Evolutionary conservation across 2,113 vertebrate species (phyloP).

Genomic region (Donacobius atricapilla): DNA sequence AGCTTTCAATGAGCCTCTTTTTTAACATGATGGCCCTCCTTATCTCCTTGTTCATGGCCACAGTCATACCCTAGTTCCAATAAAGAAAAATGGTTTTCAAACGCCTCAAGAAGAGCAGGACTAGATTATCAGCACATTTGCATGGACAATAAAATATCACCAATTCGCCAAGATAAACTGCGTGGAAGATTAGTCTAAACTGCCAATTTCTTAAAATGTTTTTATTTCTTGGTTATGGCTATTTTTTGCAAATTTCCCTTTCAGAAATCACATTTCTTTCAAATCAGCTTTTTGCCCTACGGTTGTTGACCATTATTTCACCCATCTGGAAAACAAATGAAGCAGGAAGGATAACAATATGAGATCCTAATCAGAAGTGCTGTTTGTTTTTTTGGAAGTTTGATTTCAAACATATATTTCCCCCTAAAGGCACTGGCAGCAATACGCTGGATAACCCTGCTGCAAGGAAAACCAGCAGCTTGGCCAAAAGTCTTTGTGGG

Average conservation of each 20-base stretch:
- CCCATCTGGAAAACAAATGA: constrained; percentile 79
- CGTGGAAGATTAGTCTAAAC: constrained; percentile 31
- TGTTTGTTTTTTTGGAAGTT: constrained; percentile 43
- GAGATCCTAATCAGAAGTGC: constrained; percentile 63
- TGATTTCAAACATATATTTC: constrained; percentile 34
- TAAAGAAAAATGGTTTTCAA: background rate
- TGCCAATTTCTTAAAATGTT: constrained; percentile 58
- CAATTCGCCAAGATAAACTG: constrained; percentile 29
- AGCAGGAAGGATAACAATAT: constrained; percentile 72
- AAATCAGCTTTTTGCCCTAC: constrained; percentile 61
- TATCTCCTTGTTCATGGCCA: background rate
- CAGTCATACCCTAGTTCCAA: background rate
- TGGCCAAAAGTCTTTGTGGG: background rate
- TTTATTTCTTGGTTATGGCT: constrained; percentile 62
- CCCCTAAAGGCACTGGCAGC: constrained; percentile 43
- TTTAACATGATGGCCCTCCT: background rate
- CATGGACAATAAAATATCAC: constrained; percentile 8
- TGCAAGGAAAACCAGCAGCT: constrained; percentile 6
- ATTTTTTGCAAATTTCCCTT: constrained; percentile 71
- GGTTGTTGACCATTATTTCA: constrained; percentile 71
- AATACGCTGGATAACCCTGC: background rate
- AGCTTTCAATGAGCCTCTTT: rapidly evolving
- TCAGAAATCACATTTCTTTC: constrained; percentile 72
- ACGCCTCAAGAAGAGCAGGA: background rate
- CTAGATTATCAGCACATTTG: background rate